Percentiles rank a stretch among this genome's conserved stretches.
phyloP scores from a whole-genome alignment of 2,888 invertebrate genomes.

The Orchesella flavescens region DNA sequence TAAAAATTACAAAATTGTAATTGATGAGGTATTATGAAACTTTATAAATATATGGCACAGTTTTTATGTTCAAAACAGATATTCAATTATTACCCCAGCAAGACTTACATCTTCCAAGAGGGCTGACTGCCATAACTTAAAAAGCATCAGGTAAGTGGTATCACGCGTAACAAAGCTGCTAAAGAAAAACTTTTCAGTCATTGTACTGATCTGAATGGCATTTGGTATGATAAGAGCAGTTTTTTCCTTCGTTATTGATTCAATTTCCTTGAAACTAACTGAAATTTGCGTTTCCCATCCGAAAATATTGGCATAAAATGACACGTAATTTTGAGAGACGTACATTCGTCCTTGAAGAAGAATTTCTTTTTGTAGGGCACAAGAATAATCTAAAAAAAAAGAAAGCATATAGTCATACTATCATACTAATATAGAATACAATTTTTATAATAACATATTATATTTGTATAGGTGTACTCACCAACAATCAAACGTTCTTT shows the following conservation, averaged over 20 bases:
- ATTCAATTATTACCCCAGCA: too few relatives aligned
- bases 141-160: slow-evolving; percentile 95
- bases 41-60: not conserved
- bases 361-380: slow-evolving; percentile 96
- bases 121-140: slow-evolving; percentile 96
- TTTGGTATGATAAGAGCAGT: slow-evolving; percentile 96
- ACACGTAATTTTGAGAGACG: slow-evolving; percentile 94
- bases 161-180: slow-evolving; percentile 95
- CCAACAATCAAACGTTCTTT: slow-evolving; percentile 95
- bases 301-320: slow-evolving; percentile 98
- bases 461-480: too few relatives aligned
- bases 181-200: slow-evolving; percentile 89
- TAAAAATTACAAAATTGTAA: not conserved
- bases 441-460: too few relatives aligned
- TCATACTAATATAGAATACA: too few relatives aligned
- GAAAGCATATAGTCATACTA: too few relatives aligned
- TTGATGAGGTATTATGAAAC: not conserved
- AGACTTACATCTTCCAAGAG: slow-evolving; percentile 84
- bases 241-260: slow-evolving; percentile 94
- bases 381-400: slow-evolving; percentile 89
- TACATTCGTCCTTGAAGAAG: slow-evolving; percentile 95
- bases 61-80: not conserved
- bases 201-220: slow-evolving; percentile 88
- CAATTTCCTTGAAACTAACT: slow-evolving; percentile 91
- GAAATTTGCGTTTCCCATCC: slow-evolving; percentile 93